These are phyloP conservation scores for Epirrhoe tristata DNA, from an alignment of 2,888 invertebrate genomes.

Conservation along the genomic window DNA sequence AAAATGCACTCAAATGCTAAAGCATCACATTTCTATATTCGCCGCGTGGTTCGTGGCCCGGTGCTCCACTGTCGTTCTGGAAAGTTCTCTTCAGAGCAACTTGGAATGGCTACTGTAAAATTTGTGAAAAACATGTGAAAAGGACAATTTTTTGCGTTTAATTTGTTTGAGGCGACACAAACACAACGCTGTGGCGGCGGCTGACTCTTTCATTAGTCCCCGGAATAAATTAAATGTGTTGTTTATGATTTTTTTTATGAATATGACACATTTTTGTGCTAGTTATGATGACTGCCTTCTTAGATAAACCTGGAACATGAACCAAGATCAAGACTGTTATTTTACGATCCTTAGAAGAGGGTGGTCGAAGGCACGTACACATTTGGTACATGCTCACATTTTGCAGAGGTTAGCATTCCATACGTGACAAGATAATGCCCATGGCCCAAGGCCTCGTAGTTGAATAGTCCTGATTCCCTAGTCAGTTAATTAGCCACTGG, in stretches of 20 bases:
- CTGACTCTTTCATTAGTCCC: not conserved
- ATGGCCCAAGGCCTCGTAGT: too few relatives aligned
- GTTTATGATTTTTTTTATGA: not conserved
- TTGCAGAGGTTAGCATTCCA: too few relatives aligned
- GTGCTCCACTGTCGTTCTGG: constrained; percentile 18
- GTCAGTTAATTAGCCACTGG: too few relatives aligned
- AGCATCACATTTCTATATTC: not conserved
- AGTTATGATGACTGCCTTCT: not conserved
- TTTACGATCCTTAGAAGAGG: too few relatives aligned
- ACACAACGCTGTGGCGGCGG: not conserved
- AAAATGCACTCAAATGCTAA: too few relatives aligned
- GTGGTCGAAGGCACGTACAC: too few relatives aligned
- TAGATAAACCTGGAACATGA: too few relatives aligned
- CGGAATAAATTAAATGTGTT: not conserved
- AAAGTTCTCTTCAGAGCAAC: constrained; percentile 30
- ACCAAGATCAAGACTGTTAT: too few relatives aligned
- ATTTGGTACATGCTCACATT: too few relatives aligned
- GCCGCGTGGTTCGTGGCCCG: constrained; percentile 12
- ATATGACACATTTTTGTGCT: not conserved
- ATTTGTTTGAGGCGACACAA: constrained; percentile 21
- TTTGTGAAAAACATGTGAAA: constrained; percentile 34
- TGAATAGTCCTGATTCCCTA: too few relatives aligned
- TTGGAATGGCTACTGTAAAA: constrained; percentile 36
- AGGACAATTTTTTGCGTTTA: constrained; percentile 22
- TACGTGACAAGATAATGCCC: too few relatives aligned